Evolutionary conservation across 2,113 vertebrate species (phyloP), one percentile per base, ranked within the genome.

Genomic region (Poeciliopsis prolifica): DNA sequence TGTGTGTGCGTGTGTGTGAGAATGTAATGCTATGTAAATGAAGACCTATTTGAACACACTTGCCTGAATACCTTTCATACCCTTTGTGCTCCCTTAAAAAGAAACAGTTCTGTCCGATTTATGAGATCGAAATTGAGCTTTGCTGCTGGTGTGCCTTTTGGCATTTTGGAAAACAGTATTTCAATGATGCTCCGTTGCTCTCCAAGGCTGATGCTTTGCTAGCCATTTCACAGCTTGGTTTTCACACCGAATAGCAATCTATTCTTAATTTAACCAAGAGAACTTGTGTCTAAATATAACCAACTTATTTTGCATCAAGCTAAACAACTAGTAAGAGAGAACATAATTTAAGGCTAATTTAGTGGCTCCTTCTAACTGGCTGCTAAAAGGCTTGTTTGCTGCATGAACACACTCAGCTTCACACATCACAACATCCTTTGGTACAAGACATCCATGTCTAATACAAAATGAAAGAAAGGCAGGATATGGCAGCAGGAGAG

Each of bases 21-120:
- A 81, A 67, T 68, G 65, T 72, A 73, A 54, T 5, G 2, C 28
- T 68, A 66, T 87, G 78, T 78, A 65, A 58, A 73, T 71, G 62
- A 48, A 79, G 61, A 82, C 1, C 30, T 30, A 44, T 69, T 68
- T 24, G 68, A 11, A 60, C 35, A 72, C 28, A 26, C 19, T 14
- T 10, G 2, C 44, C 13, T 77, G 24, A 81, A 82, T 44, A 58
- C 31, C n/a, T 37, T 1, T 30, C 19, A 4, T 62, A 51, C 63
- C 31, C 33, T 77, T 30, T 63, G 28, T 44, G 12, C 61, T 40
- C 22, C 24, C 33, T 61, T 62, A 7, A 29, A 17, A 10, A 28
- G 66, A 69, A 69, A 54, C 29, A 24, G 28, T 48, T 15, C 37
- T 14, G 26, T 19, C 5, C 8, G 6, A 30, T 68, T 54, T 10